Conservation (phyloP, 2,113 vertebrate species). For the Rhadina sibilatrix region DNA sequence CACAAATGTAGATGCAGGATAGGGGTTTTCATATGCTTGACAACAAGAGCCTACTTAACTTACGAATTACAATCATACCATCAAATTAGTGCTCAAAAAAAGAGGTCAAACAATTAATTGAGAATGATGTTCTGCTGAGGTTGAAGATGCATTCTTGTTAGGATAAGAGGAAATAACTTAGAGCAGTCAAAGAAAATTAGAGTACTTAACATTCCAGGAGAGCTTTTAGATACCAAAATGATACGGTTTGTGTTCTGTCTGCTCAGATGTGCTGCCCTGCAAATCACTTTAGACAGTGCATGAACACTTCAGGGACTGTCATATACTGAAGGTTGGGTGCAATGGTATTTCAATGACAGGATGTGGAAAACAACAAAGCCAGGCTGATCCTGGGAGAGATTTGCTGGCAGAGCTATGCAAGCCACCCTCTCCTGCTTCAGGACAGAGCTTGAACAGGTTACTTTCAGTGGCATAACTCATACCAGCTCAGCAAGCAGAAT, state of each 20-base stretch:
- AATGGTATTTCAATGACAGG: background rate
- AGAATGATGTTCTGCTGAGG: background rate
- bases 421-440: background rate
- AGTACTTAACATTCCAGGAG: background rate
- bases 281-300: background rate
- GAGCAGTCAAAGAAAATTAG: background rate
- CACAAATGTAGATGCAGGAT: rapidly evolving
- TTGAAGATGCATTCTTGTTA: background rate
- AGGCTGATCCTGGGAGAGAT: background rate
- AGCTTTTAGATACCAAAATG: background rate
- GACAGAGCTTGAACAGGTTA: background rate
- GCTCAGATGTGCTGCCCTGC: background rate
- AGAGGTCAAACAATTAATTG: background rate
- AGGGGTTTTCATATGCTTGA: background rate
- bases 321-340: background rate
- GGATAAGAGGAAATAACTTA: background rate
- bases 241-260: background rate
- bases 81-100: background rate
- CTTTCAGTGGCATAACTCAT: rapidly evolving
- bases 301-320: background rate
- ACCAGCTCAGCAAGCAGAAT: background rate
- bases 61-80: background rate
- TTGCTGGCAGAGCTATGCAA: background rate
- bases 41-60: background rate
- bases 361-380: background rate